Evolutionary conservation across 53 echinoderm and acorn worm species (phyloP), one percentile per base, ranked within the genome.

Genomic region (Paracentrotus lividus): DNA sequence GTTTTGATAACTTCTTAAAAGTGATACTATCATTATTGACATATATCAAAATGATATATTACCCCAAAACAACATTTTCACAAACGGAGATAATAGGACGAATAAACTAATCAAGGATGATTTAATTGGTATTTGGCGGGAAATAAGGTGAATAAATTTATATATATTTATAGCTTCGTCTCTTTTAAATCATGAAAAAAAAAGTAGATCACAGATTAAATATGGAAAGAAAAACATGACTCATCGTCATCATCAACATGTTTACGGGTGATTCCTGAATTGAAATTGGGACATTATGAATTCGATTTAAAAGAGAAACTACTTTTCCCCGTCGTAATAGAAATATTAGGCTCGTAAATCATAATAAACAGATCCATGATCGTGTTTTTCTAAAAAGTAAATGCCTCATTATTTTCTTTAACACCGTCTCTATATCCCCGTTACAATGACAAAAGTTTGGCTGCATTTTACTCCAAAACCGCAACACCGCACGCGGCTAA

Each of bases 271-370:
- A 12, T 72, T 5, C 36, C 16, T 40, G 13, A 72, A 72, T 40
- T 36, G 72, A 72, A 72, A 72, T 72, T 72, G 72, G 72, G 72
- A 38, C 72, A 36, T 36, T 18, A 36, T 72, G 5, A 72, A 72
- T 64, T 6, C 21, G 40, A 21, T n/a, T 1, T 15, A 20, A 72
- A 72, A 72, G 72, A 40, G 36, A 69, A 72, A 72, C 72, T 72
- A 26, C 40, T 72, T 72, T 0, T 2, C 16, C 72, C 36, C 40
- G 72, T 72, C 40, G 20, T 72, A 72, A 72, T 40, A 72, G 16
- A 5, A 72, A 72, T 72, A 72, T 72, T 38, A 69, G 34, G 4
- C 69, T 69, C 21, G 1, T 72, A 72, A n/a, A 40, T 72, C 33
- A 72, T 72, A 72, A 72, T 40, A 72, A 72, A 72, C 72, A 72